These are phyloP conservation scores for Notothenia rossii DNA, from an alignment of 2,113 vertebrate genomes.

Conservation along the genomic window DNA sequence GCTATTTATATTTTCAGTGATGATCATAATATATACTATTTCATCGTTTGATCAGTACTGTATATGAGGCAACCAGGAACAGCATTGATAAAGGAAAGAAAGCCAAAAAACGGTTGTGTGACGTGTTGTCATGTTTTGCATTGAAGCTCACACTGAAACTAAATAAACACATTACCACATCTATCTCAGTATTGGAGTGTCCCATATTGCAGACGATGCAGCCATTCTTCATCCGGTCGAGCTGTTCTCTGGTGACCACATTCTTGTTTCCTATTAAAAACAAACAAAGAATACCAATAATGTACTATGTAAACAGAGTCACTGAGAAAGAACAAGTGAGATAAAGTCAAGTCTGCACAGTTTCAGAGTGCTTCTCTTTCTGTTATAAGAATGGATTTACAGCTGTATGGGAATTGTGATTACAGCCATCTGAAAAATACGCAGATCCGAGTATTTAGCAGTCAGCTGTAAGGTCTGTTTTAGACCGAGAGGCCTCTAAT, in stretches of 20 bases:
- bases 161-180: constrained; percentile 88
- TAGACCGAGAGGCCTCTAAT: neutral
- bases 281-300: neutral
- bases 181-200: constrained; percentile 98
- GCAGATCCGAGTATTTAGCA: neutral
- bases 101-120: neutral
- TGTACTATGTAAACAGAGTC: neutral
- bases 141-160: neutral
- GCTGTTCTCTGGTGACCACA: constrained; percentile 94
- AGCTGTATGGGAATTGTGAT: neutral
- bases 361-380: neutral
- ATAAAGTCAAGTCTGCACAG: neutral
- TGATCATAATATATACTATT: neutral
- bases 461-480: constrained; percentile 7
- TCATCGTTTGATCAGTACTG: neutral
- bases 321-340: neutral
- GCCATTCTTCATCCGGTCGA: constrained; percentile 98
- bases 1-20: neutral
- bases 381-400: neutral
- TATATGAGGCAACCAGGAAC: neutral
- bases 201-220: constrained; percentile 99
- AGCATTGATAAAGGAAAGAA: neutral
- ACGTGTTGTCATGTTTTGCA: neutral
- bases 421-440: neutral
- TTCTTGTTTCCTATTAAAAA: constrained; percentile 93